Percentiles rank a stretch among this genome's conserved stretches.
Conservation (phyloP, 2,888 invertebrate genomes). For the Hydraecia micacea region DNA sequence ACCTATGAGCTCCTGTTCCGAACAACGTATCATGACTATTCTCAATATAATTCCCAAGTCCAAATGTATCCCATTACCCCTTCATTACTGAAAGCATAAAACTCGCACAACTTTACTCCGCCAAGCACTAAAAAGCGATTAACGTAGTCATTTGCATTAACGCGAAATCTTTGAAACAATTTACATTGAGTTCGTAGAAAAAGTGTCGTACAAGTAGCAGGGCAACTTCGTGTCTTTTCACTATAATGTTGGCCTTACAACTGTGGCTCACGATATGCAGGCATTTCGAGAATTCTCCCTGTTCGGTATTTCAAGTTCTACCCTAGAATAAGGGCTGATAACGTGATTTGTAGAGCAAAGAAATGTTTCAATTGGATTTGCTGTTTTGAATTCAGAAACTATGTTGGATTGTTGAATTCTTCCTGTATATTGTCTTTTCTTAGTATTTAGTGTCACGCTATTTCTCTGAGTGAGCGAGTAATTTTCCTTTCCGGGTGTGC, state of each 20-base stretch:
- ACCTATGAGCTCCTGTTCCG: conserved; percentile 17
- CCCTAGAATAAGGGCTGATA: conserved; percentile 61
- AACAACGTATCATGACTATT: conserved; percentile 51
- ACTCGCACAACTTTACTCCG: conserved; percentile 62
- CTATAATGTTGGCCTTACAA: conserved; percentile 82
- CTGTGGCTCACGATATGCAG: conserved; percentile 81
- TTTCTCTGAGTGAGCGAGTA: conserved; percentile 27
- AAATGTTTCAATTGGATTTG: conserved; percentile 66
- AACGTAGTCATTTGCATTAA: conserved; percentile 69
- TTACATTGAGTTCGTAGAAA: conserved; percentile 81
- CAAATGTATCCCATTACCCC: conserved; percentile 57
- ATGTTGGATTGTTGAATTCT: conserved; percentile 34
- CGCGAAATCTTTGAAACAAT: conserved; percentile 73
- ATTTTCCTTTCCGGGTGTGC: conserved; percentile 39
- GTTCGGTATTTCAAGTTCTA: conserved; percentile 64
- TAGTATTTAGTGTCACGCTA: conserved; percentile 48
- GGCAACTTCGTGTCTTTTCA: conserved; percentile 83
- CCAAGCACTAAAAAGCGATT: conserved; percentile 66
- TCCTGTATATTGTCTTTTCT: conserved; percentile 48
- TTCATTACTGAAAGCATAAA: conserved; percentile 65
- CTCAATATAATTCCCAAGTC: conserved; percentile 52
- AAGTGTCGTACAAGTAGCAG: conserved; percentile 68
- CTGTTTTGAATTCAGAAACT: conserved; percentile 64
- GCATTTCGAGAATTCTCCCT: conserved; percentile 77
- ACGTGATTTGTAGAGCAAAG: conserved; percentile 52